phyloP scores from a whole-genome alignment of 2,888 invertebrate genomes.

The Trissoscelio sp. region DNA sequence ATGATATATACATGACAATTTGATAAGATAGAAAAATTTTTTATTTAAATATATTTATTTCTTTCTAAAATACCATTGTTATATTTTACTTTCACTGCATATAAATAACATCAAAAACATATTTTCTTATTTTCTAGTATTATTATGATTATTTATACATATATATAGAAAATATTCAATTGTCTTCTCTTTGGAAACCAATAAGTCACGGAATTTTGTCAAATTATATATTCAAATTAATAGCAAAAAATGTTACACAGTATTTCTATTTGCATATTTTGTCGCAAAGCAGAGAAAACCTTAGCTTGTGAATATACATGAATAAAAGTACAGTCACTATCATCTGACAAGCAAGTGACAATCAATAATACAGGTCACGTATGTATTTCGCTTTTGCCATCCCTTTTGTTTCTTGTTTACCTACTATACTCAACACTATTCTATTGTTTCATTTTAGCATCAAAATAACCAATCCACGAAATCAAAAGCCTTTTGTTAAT shows the following conservation, averaged over 20 bases:
- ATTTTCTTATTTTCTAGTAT: too few species aligned
- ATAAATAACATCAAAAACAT: too few species aligned
- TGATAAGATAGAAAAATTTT: too few species aligned
- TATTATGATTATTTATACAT: too few species aligned
- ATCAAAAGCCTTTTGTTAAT: conserved; percentile 16
- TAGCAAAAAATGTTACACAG: not conserved
- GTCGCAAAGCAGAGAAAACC: not conserved
- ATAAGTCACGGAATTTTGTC: not conserved
- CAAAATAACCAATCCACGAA: conserved; percentile 8
- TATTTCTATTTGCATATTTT: conserved; percentile 6
- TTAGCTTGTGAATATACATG: conserved; percentile 4
- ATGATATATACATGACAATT: too few species aligned
- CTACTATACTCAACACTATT: not conserved
- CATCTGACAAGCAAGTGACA: conserved; percentile 33
- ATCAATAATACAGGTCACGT: conserved; percentile 43
- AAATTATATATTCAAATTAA: not conserved
- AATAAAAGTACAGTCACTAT: conserved; percentile 20
- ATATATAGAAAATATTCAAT: too few species aligned
- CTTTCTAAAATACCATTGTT: too few species aligned
- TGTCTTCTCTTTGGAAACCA: too few species aligned
- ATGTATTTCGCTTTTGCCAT: conserved; percentile 6
- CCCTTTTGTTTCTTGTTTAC: conserved; percentile 12
- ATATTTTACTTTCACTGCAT: too few species aligned
- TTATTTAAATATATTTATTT: too few species aligned
- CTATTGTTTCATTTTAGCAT: conserved; percentile 12